These are phyloP conservation scores for Tetragnatha versicolor DNA, from an alignment of 1,140 invertebrate species.

Conservation along the genomic window DNA sequence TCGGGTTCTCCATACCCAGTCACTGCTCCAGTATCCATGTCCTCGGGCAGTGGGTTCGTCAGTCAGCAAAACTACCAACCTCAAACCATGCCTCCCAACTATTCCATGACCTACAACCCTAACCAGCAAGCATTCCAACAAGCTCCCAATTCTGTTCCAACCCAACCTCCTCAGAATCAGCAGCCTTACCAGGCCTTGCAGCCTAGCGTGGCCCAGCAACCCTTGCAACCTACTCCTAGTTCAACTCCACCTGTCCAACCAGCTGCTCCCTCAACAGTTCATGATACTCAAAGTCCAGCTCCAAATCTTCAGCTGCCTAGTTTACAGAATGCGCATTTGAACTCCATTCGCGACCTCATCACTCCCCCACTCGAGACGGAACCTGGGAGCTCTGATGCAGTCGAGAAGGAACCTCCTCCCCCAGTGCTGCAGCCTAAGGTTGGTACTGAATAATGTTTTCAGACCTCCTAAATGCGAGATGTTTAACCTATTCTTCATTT, in stretches of 20 bases:
- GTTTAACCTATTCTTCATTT: no score
- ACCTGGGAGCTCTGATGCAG: not conserved
- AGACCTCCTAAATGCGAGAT: no score
- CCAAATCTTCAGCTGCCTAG: not conserved
- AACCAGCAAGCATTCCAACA: not conserved
- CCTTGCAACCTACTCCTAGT: slow-evolving; percentile 9
- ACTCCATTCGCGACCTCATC: slow-evolving; percentile 25
- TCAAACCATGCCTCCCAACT: no score
- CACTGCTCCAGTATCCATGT: no score
- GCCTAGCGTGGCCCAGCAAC: not conserved
- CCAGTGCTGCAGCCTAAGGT: slow-evolving; percentile 42
- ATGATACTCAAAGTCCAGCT: slow-evolving; percentile 5
- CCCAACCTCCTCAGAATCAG: no score
- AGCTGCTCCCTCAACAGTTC: no score
- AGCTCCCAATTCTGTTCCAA: not conserved
- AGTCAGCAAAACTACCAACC: no score
- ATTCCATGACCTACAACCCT: not conserved
- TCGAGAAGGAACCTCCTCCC: not conserved
- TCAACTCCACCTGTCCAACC: not conserved
- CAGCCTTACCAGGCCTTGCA: not conserved
- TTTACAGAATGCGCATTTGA: not conserved
- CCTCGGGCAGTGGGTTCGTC: no score
- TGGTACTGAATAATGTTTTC: no score
- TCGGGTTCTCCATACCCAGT: no score
- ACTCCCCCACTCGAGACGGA: slow-evolving; percentile 29